Conservation (phyloP, 2,888 invertebrate species). For the Synanthedon andrenaeformis region DNA sequence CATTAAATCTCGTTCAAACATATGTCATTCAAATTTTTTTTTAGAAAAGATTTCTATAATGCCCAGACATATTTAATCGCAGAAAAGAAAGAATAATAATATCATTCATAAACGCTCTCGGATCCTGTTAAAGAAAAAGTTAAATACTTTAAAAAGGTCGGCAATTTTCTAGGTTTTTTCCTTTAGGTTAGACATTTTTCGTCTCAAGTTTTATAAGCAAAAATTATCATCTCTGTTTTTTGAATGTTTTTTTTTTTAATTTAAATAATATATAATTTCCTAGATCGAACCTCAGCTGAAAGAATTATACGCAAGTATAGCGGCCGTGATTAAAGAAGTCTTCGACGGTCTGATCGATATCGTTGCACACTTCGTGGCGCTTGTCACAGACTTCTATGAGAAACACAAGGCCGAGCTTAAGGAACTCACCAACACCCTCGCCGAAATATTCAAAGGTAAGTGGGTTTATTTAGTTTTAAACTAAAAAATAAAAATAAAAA, state of each 20-base stretch:
- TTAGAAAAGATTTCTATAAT: no score
- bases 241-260: no score
- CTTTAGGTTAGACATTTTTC: no score
- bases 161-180: no score
- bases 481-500: not conserved
- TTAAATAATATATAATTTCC: not conserved
- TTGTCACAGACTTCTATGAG: slow-evolving; percentile 69
- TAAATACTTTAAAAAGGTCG: no score
- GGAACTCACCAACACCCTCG: slow-evolving; percentile 64
- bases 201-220: no score
- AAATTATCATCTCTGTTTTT: no score
- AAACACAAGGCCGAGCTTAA: slow-evolving; percentile 76
- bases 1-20: not conserved
- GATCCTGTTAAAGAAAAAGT: no score
- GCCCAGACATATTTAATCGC: no score
- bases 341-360: slow-evolving; percentile 49
- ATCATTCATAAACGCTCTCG: no score
- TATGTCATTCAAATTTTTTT: no score
- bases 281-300: slow-evolving; percentile 49
- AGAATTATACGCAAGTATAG: slow-evolving; percentile 33
- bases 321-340: slow-evolving; percentile 46
- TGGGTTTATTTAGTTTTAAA: not conserved
- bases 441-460: slow-evolving; percentile 65
- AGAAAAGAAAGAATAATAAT: no score
- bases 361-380: slow-evolving; percentile 63